These are phyloP conservation scores for Protaetia brevitarsis DNA, from an alignment of 1,140 invertebrate genomes.

Conservation along the genomic window DNA sequence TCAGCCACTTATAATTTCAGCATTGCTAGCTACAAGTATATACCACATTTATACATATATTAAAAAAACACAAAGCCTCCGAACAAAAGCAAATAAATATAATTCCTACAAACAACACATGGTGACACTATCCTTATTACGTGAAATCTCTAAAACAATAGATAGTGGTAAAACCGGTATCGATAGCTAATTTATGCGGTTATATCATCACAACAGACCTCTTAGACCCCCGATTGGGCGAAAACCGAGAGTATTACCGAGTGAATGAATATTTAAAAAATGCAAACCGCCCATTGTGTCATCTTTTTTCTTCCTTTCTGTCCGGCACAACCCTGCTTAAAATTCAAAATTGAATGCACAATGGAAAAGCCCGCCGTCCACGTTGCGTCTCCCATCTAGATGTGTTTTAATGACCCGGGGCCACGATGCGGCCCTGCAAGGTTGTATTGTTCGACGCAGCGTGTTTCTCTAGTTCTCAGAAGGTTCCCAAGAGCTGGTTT, in stretches of 20 bases:
- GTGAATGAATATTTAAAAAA: conserved; percentile 9
- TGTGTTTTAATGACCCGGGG: conserved; percentile 27
- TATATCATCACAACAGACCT: conserved; percentile 7
- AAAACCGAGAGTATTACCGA: conserved; percentile 3
- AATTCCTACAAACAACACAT: too few species aligned
- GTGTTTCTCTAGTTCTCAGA: conserved; percentile 32
- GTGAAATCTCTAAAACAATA: not conserved
- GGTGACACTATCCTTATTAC: not conserved
- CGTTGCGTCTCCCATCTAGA: conserved; percentile 27
- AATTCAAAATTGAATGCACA: conserved; percentile 32
- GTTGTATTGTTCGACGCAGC: conserved; percentile 35
- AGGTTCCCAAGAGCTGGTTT: conserved; percentile 29
- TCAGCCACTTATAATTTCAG: too few species aligned
- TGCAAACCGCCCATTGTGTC: not conserved
- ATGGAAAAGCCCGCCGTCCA: conserved; percentile 27
- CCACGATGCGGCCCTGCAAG: conserved; percentile 32
- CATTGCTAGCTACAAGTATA: too few species aligned
- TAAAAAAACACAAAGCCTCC: too few species aligned
- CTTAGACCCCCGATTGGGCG: not conserved
- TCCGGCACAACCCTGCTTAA: conserved; percentile 24
- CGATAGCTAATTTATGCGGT: not conserved
- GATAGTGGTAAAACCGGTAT: not conserved
- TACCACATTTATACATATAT: too few species aligned
- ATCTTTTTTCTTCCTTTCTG: not conserved
- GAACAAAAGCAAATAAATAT: too few species aligned